phyloP scores from a whole-genome alignment of 2,797 vertebrate genomes.

The Bryconaethiops microstoma region DNA sequence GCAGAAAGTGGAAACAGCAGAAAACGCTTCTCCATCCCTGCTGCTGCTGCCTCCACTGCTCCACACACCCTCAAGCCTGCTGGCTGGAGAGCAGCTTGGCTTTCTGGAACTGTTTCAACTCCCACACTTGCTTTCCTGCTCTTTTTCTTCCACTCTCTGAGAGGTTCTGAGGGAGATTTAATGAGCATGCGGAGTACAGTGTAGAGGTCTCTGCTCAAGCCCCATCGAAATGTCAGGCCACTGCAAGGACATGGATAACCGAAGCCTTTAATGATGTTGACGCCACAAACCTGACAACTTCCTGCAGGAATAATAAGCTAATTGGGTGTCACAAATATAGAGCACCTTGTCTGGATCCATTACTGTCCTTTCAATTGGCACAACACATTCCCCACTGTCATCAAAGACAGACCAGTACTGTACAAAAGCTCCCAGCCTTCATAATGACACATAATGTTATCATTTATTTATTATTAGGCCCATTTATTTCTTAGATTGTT shows the following conservation, averaged over 20 bases:
- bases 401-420: constrained; percentile 75
- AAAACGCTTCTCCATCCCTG: constrained; percentile 21
- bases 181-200: constrained; percentile 59
- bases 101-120: constrained; percentile 4
- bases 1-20: constrained; percentile 30
- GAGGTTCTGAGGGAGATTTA: constrained; percentile 54
- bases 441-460: background rate
- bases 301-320: constrained; percentile 67
- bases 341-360: constrained; percentile 72
- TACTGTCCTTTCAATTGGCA: constrained; percentile 76
- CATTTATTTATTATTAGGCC: background rate
- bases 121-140: constrained; percentile 19
- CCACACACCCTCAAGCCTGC: constrained; percentile 15
- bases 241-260: constrained; percentile 70
- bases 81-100: constrained; percentile 8
- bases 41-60: constrained; percentile 10
- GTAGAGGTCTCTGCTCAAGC: constrained; percentile 52
- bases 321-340: constrained; percentile 68
- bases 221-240: constrained; percentile 71
- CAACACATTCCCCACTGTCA: constrained; percentile 66
- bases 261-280: constrained; percentile 70
- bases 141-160: constrained; percentile 6
- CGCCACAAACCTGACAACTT: constrained; percentile 75
- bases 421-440: constrained; percentile 49
- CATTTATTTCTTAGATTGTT: too few relatives aligned